These are phyloP conservation scores for Saimiri boliviensis DNA, from an alignment of 2,113 vertebrate species.

Conservation along the genomic window DNA sequence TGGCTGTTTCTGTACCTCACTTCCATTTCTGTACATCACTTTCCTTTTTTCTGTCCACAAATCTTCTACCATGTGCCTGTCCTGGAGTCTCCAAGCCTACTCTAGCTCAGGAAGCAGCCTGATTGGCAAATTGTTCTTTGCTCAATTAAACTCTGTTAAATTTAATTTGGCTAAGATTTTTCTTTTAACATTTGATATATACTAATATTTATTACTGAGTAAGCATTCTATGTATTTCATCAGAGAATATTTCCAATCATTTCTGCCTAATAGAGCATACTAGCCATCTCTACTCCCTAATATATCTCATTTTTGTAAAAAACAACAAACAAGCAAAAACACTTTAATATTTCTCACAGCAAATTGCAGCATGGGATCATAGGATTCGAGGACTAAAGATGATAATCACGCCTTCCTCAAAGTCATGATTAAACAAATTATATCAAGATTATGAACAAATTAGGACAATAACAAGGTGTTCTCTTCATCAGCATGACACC, in stretches of 20 bases:
- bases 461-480: neutral
- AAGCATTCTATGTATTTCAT: neutral
- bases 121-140: no score
- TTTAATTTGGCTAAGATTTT: no score
- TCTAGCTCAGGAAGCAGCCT: no score
- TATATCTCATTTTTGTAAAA: neutral
- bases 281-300: neutral
- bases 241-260: neutral
- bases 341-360: neutral
- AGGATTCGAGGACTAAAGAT: neutral
- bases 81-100: no score
- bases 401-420: neutral
- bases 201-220: neutral
- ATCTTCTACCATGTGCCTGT: no score
- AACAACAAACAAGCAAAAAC: neutral
- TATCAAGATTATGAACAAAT: neutral
- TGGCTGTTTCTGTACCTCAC: no score
- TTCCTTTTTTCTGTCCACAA: no score
- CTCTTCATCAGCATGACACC: neutral
- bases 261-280: neutral
- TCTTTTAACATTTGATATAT: no score
- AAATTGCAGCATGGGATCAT: fast-evolving
- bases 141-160: no score
- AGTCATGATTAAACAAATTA: no score
- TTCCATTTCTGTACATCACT: no score